Base-by-base conservation (phyloP, 2,888 invertebrate genomes). In the Stenchaetothrips biformis region DNA sequence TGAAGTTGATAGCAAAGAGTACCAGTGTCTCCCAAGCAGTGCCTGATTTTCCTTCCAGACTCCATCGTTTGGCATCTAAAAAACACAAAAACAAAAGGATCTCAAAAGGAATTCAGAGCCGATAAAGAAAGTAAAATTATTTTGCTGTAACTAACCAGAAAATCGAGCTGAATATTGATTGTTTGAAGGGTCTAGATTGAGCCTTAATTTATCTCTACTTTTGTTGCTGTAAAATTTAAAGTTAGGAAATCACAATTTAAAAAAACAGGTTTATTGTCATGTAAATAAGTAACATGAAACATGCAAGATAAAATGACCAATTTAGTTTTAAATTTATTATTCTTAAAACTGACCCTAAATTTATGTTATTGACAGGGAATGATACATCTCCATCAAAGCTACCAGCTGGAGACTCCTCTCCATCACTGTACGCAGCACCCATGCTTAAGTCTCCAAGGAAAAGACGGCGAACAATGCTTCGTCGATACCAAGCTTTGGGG, bases 401-500 rank as follows among this genome's bases (percentile, higher is more conserved):
- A 7, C 85, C 82, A 6, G 84, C 84, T 8, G 85, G 84, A 53
- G 85, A 85, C 11, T 86, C 85, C 25, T 88, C 88, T 0, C 86
- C 87, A 79, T 88, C 88, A 47, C 87, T 87, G 80, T 88, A 88
- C 0, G 88, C 87, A 0, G 87, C 84, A 21, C 86, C 87, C 67
- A 83, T 87, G 85, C 94, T 95, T 81, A 97, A 90, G 87, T 99
- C 99, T 0, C 99, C 98, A 79, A 98, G 90, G 88, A 98, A 98
- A 85, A 98, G 90, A 47, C 97, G 89, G 9, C 97, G 90, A 48
- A 98, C 97, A 84, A 99, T 96, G 83, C 95, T 95, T 67, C 96
- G 91, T 3, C 98, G 89, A 87, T 99, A 99, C 99, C 99, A 99
- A 18, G 99, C 98, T 88, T 97, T 97, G 0, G 99, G 99, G 87